Base-by-base conservation (phyloP, 1,140 invertebrate species). In the Eubasilissa regina region DNA sequence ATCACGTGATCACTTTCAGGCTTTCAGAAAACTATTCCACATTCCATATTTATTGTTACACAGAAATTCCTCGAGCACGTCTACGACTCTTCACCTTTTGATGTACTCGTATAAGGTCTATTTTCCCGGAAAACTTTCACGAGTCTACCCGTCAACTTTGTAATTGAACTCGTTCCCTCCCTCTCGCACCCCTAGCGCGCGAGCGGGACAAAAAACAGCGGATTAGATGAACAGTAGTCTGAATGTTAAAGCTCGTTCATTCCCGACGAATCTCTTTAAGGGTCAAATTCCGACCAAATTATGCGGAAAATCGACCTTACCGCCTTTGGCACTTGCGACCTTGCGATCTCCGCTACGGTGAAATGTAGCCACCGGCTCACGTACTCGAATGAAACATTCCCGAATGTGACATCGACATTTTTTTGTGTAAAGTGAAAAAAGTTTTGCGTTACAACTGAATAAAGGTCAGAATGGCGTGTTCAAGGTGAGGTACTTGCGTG, bases 191-290 rank as follows among this genome's bases (percentile, higher is more conserved):
- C 15, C 15, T 51, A 15, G 19, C 21, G 79, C 15, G 45, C 56
- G 80, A 73, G 62, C 47, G 74, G 64, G 76, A 78, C 76, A 62
- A 60, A 10, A 43, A 48, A 81, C 66, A 75, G 60, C 72, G 80
- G 80, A 81, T 81, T 81, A 81, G 80, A 81, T 81, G 80, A 81
- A 81, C 80, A 81, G 80, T 81, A 81, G 80, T 81, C 76, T 25
- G 66, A 81, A 72, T 68, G 60, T 66, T 70, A 72, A 76, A 78
- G 73, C 76, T 72, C 53, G 77, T 68, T 62, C 53, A 35, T 72
- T 56, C 47, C 45, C 73, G 64, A 43, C 73, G 15, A 25, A 25
- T 43, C n/a, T 12, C 70, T n/a, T n/a, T 78, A 81, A 81, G 77
- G 77, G 21, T 62, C 44, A 56, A 19, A 19, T 64, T 60, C 44